phyloP scores from a whole-genome alignment of 2,113 vertebrate species.

The Rafetus swinhoei region DNA sequence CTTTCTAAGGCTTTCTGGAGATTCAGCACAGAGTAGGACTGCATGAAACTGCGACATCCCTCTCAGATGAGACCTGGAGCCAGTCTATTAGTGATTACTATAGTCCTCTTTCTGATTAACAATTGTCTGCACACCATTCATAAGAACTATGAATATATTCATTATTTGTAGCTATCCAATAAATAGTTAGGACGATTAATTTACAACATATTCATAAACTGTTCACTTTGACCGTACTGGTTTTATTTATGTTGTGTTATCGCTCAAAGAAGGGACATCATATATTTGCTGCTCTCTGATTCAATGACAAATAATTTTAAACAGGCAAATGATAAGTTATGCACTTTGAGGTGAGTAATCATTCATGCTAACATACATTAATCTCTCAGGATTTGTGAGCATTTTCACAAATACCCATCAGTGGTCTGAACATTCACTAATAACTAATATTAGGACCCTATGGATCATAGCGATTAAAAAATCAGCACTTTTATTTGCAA shows the following conservation, averaged over 20 bases:
- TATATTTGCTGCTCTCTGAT: conserved; percentile 11
- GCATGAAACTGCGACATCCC: background rate
- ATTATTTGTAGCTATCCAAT: background rate
- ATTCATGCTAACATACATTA: background rate
- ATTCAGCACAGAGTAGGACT: background rate
- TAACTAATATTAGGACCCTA: conserved; percentile 4
- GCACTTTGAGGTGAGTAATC: conserved; percentile 1
- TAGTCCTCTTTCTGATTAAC: background rate
- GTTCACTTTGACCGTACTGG: conserved; percentile 7
- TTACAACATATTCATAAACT: background rate
- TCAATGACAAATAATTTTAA: conserved; percentile 10
- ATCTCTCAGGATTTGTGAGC: background rate
- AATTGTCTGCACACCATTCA: background rate
- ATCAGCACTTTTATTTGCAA: conserved; percentile 18
- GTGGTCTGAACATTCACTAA: conserved; percentile 9
- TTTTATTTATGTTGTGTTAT: conserved; percentile 25
- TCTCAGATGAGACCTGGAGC: background rate
- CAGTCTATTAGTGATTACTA: background rate
- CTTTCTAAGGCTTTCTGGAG: background rate
- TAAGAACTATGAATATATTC: conserved; percentile 19
- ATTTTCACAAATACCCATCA: background rate
- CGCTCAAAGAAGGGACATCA: background rate
- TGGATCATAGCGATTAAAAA: background rate
- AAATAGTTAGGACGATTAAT: background rate
- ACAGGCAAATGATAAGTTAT: background rate